These are phyloP conservation scores for Serinus canaria DNA, from an alignment of 2,113 vertebrate genomes.

Conservation along the genomic window DNA sequence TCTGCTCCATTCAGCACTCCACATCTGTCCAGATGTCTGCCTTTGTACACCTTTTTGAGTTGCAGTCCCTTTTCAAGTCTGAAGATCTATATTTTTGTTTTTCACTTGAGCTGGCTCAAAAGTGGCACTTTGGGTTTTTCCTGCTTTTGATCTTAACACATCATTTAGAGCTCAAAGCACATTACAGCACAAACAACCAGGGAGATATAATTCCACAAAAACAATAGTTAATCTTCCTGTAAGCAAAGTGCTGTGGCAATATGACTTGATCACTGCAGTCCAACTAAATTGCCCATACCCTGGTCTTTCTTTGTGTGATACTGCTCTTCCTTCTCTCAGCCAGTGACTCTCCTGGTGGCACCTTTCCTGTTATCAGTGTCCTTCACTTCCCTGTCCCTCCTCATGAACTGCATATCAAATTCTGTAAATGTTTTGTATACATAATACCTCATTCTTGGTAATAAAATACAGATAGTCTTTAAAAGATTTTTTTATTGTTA, in stretches of 20 bases:
- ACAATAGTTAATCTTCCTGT: not conserved
- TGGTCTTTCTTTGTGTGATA: not conserved
- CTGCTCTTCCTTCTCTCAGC: not conserved
- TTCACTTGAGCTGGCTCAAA: constrained; percentile 63
- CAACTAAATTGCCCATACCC: not conserved
- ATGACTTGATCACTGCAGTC: not conserved
- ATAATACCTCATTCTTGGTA: constrained; percentile 82
- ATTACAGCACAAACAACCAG: not conserved
- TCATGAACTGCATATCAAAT: constrained; percentile 69
- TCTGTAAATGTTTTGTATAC: constrained; percentile 82
- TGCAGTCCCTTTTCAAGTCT: constrained; percentile 49
- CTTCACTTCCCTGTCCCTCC: constrained; percentile 12
- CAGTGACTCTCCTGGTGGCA: not conserved
- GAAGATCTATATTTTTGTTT: constrained; percentile 37
- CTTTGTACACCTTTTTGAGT: constrained; percentile 62
- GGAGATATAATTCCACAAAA: constrained; percentile 10
- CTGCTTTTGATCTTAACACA: constrained; percentile 17
- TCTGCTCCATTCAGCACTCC: constrained; percentile 49
- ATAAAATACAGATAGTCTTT: constrained; percentile 79
- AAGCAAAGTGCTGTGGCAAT: constrained; percentile 11
- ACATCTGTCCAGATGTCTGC: constrained; percentile 69
- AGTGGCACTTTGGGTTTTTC: constrained; percentile 48
- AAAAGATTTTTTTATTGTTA: constrained; percentile 83
- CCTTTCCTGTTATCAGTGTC: not conserved
- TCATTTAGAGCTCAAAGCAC: constrained; percentile 64